A percentile compares a stretch with the other conserved stretches of the same genome.
Evolutionary conservation across 2,888 invertebrate species (phyloP).

Genomic region (Cabera pusaria): DNA sequence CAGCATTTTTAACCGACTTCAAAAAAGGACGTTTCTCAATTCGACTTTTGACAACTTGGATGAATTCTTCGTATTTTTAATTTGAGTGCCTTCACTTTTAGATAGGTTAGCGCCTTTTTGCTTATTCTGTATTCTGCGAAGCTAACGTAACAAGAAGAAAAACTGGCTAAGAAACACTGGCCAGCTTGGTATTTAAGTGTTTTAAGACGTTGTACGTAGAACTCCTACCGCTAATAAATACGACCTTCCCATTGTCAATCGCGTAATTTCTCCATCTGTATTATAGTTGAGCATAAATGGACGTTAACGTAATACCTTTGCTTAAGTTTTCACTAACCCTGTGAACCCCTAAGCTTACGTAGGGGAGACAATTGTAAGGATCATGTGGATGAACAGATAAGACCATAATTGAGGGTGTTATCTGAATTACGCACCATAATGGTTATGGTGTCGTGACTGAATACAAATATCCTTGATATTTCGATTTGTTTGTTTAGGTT

Average conservation of each 20-base stretch:
- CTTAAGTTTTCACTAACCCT: constrained; percentile 23
- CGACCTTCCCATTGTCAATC: not conserved
- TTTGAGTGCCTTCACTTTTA: too few relatives aligned
- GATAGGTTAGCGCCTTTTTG: too few relatives aligned
- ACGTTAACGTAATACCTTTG: constrained; percentile 21
- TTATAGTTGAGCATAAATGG: constrained; percentile 4
- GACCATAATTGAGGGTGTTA: constrained; percentile 19
- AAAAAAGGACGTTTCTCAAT: too few relatives aligned
- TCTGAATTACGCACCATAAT: constrained; percentile 22
- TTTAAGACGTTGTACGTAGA: too few relatives aligned
- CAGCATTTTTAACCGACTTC: too few relatives aligned
- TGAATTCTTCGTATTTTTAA: too few relatives aligned
- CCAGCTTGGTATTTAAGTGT: too few relatives aligned
- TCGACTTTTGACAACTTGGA: too few relatives aligned
- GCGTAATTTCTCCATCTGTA: not conserved
- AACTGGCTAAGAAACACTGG: too few relatives aligned
- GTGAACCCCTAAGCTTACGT: constrained; percentile 9
- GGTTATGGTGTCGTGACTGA: constrained; percentile 5
- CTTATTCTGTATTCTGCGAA: too few relatives aligned
- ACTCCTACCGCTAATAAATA: too few relatives aligned
- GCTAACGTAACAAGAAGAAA: too few relatives aligned
- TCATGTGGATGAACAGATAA: constrained; percentile 20
- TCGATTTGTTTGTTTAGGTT: constrained; percentile 9
- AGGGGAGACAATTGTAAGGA: constrained; percentile 23
- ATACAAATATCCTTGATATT: constrained; percentile 6